Conservation (phyloP, 2,888 invertebrate genomes). For the Noctuana brunneofusca region DNA sequence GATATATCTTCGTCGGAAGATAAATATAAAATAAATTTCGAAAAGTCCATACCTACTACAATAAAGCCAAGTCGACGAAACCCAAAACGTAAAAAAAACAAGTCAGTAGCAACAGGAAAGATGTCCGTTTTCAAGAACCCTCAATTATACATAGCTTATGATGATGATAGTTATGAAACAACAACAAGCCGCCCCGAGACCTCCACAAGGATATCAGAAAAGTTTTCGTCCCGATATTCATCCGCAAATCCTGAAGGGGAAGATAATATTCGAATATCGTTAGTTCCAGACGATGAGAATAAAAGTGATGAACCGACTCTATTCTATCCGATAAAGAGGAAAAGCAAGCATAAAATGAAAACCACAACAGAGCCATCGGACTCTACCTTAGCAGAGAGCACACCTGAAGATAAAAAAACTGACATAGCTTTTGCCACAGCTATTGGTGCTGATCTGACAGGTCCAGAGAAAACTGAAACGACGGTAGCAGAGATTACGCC, state of each 20-base stretch:
- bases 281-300: constrained; percentile 56
- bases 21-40: constrained; percentile 55
- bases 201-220: constrained; percentile 35
- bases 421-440: not conserved
- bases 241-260: constrained; percentile 40
- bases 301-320: constrained; percentile 64
- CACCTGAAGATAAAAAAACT: constrained; percentile 12
- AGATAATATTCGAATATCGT: constrained; percentile 59
- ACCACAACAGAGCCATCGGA: constrained; percentile 43
- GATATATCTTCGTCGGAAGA: constrained; percentile 47
- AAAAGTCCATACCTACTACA: constrained; percentile 41
- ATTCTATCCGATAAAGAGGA: constrained; percentile 65
- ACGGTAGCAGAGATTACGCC: constrained; percentile 34
- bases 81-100: constrained; percentile 42
- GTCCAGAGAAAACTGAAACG: constrained; percentile 16
- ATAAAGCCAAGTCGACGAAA: constrained; percentile 37
- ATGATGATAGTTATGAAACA: constrained; percentile 52
- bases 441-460: not conserved
- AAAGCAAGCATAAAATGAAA: constrained; percentile 51
- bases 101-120: constrained; percentile 51
- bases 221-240: constrained; percentile 50
- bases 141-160: constrained; percentile 56
- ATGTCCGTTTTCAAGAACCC: constrained; percentile 71
- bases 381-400: constrained; percentile 36
- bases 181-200: constrained; percentile 37